Percentiles rank a stretch among this genome's conserved stretches.
These are phyloP conservation scores for Cettia cetti DNA, from an alignment of 2,113 vertebrate species.

Conservation along the genomic window DNA sequence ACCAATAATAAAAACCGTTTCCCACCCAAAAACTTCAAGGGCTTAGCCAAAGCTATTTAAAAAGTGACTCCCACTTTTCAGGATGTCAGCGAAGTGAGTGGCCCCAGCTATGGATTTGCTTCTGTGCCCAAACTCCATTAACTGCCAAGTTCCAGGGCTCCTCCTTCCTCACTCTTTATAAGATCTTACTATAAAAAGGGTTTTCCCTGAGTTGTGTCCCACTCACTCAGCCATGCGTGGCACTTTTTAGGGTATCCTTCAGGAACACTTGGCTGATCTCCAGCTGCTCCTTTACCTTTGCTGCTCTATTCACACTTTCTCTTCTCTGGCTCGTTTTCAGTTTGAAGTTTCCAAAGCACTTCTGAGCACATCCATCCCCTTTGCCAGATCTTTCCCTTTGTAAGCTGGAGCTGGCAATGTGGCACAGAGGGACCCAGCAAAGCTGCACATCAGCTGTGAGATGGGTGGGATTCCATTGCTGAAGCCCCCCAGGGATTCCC, in stretches of 20 bases:
- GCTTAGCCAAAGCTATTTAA: neutral
- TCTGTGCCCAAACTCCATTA: neutral
- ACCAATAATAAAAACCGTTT: neutral
- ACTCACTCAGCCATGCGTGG: neutral
- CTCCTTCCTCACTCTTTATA: neutral
- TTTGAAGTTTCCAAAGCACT: neutral
- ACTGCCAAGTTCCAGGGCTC: neutral
- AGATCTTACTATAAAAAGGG: neutral
- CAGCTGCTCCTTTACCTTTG: neutral
- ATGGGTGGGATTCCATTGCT: rapidly evolving
- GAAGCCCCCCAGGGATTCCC: neutral
- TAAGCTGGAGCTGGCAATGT: neutral
- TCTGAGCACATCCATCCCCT: neutral
- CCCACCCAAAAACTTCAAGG: conserved; percentile 5
- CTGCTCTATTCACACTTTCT: neutral
- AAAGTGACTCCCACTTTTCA: neutral
- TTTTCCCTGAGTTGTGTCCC: neutral
- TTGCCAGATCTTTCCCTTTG: neutral
- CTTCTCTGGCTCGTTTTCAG: neutral
- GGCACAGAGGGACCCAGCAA: neutral
- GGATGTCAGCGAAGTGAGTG: neutral
- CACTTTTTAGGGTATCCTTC: neutral
- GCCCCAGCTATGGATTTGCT: neutral
- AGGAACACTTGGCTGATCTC: neutral
- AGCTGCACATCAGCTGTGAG: neutral